Conservation (phyloP, 2,888 invertebrate species). For the Dendrolimus houi region DNA sequence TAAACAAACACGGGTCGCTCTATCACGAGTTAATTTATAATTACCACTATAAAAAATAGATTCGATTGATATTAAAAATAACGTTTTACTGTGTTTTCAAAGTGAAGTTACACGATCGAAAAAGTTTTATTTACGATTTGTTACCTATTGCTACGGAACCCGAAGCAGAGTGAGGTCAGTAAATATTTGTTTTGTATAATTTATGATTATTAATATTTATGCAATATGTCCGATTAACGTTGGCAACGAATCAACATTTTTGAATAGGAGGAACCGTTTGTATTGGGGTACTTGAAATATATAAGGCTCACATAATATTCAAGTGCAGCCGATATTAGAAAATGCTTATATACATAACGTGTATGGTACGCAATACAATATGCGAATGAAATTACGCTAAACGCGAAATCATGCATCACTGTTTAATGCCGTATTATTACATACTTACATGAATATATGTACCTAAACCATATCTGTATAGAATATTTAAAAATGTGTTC, state of each 20-base stretch:
- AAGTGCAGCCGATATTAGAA: not conserved
- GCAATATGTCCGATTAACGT: not conserved
- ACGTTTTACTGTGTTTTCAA: too few species aligned
- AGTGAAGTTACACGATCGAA: not conserved
- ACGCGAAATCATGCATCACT: not conserved
- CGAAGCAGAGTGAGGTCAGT: slow-evolving; percentile 2
- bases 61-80: not conserved
- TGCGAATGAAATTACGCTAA: not conserved
- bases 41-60: not conserved
- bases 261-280: not conserved
- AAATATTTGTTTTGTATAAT: not conserved
- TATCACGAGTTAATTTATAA: not conserved
- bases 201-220: not conserved
- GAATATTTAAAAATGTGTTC: too few species aligned
- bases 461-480: not conserved
- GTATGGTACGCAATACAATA: not conserved
- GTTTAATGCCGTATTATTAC: not conserved
- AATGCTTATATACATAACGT: not conserved
- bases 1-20: not conserved
- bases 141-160: slow-evolving; percentile 1
- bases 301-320: not conserved
- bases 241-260: not conserved
- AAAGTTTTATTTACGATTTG: not conserved
- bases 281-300: not conserved
- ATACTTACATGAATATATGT: not conserved